Conservation (phyloP, 1,140 invertebrate genomes). For the Aphelinus certus region DNA sequence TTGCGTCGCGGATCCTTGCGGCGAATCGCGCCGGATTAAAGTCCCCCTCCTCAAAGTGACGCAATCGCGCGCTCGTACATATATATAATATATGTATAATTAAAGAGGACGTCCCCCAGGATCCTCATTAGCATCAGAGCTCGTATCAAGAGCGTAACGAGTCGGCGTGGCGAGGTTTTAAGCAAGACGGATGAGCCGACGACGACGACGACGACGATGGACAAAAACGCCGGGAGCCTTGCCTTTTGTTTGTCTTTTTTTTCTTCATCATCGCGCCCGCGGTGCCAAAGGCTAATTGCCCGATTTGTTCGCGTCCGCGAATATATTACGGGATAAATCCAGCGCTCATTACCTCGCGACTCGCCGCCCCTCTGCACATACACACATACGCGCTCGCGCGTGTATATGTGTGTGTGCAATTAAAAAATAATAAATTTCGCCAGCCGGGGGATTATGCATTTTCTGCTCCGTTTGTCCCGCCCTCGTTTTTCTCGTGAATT, state of each 20-base stretch:
- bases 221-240: background rate
- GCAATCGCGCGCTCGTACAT: slow-evolving; percentile 27
- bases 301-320: slow-evolving; percentile 23
- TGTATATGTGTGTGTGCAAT: slow-evolving; percentile 4
- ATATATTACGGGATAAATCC: slow-evolving; percentile 30
- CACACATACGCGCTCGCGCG: background rate
- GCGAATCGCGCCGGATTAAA: slow-evolving; percentile 40
- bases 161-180: slow-evolving; percentile 11
- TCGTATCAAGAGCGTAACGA: slow-evolving; percentile 28
- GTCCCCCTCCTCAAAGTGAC: slow-evolving; percentile 39
- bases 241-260: background rate
- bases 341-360: slow-evolving; percentile 15
- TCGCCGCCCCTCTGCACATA: background rate
- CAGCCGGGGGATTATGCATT: slow-evolving; percentile 7
- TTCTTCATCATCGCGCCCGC: background rate
- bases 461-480: background rate
- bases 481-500: background rate
- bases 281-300: slow-evolving; percentile 7
- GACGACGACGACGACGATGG: background rate
- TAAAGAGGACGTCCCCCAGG: slow-evolving; percentile 43
- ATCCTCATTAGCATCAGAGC: slow-evolving; percentile 22
- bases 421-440: slow-evolving; percentile 30
- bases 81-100: slow-evolving; percentile 27
- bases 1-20: background rate
- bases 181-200: slow-evolving; percentile 10